Base-by-base conservation (phyloP, 2,888 invertebrate genomes). In the Julus scandinavius region DNA sequence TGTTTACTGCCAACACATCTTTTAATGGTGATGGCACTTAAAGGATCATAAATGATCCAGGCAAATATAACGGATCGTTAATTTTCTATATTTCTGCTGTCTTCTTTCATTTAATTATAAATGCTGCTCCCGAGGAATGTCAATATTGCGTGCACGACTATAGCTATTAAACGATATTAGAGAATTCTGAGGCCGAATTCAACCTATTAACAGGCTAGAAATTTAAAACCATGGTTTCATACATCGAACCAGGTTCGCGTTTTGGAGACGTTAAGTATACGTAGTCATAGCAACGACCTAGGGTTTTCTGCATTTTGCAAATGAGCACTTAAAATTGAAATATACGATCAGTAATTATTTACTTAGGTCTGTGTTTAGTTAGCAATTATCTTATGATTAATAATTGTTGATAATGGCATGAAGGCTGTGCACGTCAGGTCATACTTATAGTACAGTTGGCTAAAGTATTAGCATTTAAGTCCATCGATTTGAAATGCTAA, bases 81-180 rank as follows among this genome's bases (percentile, higher is more conserved):
- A 38, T 80, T 80, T 80, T 80, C 80, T 80, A 80, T 80, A 80
- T 80, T 80, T 80, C 38, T 80, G 80, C 80, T 80, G 80, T 80
- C 80, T 80, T 80, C 80, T 38, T 38, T 80, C 38, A 9, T 80
- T 29, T 80, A 40, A 38, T 80, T 80, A 80, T 80, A 38, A 80
- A 38, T 72, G 72, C 29, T 11, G 80, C 38, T 40, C 38, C 38
- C 13, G 13, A 80, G 80, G 80, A 80, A 80, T 80, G 80, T 80
- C 38, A 80, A 80, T 80, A 80, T 80, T 80, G 80, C 80, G 80
- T 80, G 80, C 38, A 40, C 38, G 80, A 80, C 54, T 54, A 80
- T 15, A 80, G 38, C 80, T 40, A 80, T 80, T 80, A 80, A 80
- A 38, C 38, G 80, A 20, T 80, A 80, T 80, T 80, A 15, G 15